Base-by-base conservation (phyloP, 2,888 invertebrate species). In the Eupithecia pulchellata region DNA sequence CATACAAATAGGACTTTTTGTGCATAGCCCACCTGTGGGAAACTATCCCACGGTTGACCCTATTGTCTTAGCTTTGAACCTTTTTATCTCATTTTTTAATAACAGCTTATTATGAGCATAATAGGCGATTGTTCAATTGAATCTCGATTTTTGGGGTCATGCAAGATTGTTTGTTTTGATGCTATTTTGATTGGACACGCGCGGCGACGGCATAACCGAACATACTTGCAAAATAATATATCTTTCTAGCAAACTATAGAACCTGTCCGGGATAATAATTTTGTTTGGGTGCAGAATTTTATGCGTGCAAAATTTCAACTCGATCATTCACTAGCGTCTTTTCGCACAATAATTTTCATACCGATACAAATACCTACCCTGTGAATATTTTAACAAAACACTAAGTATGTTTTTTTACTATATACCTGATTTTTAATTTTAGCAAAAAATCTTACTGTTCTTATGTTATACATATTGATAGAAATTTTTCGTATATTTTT, bases 41-140 rank as follows among this genome's bases (percentile, higher is more conserved):
- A 82, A 61, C 2, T 36, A 85, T 93, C 93, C 82, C 93, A 93
- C 91, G 88, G 78, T 72, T 76, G 79, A 80, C 82, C 71, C 79
- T 83, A 89, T 90, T 92, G 90, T 92, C 75, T 82, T 83, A 68
- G 62, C 32, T 68, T 66, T 66, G 68, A 55, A 72, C 78, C 80
- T 85, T 86, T 86, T 90, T 90, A 88, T 89, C 86, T 84, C 78
- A 77, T 79, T 87, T 91, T 91, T 89, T 89, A 89, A 89, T 89
- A 90, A 86, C 83, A 83, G 82, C 86, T 86, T 88, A 91, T 91
- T 89, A 89, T 87, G 84, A 87, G 84, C 87, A 93, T 92, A 93
- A 93, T 93, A 86, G 91, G 80, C 90, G 89, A 93, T 93, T 93
- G 93, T 93, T 90, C 88, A 89, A 88, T 89, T 87, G 87, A 89